Percentiles rank a stretch among this genome's conserved stretches.
Conservation (phyloP, 2,797 vertebrate genomes). For the Scarus forsteni region DNA sequence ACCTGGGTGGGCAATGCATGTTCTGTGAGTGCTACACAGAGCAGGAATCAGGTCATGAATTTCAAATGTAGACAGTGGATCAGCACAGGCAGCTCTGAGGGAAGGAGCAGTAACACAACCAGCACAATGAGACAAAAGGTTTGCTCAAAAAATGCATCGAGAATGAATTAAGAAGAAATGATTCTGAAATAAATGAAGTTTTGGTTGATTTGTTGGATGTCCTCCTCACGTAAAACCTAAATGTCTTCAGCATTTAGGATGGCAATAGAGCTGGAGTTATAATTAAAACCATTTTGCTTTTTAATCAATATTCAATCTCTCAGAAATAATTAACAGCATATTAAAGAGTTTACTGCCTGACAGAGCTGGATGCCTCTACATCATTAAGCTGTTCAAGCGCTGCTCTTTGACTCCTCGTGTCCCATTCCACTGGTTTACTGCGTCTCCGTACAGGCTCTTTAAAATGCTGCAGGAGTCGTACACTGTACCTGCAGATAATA, state of each 20-base stretch:
- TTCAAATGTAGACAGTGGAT: slow-evolving; percentile 62
- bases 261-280: slow-evolving; percentile 74
- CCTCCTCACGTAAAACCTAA: slow-evolving; percentile 66
- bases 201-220: slow-evolving; percentile 53
- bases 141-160: slow-evolving; percentile 30
- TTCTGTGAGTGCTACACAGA: slow-evolving; percentile 48
- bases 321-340: slow-evolving; percentile 87
- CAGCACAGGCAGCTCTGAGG: slow-evolving; percentile 35
- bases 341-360: slow-evolving; percentile 84
- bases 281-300: slow-evolving; percentile 85
- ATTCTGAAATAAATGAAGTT: slow-evolving; percentile 41
- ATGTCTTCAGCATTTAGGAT: slow-evolving; percentile 74
- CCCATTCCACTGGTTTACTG: slow-evolving; percentile 72
- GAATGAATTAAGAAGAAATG: slow-evolving; percentile 30
- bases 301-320: slow-evolving; percentile 87
- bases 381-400: slow-evolving; percentile 82
- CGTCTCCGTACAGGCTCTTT: slow-evolving; percentile 52
- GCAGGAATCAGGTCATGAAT: slow-evolving; percentile 66
- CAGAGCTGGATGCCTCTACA: slow-evolving; percentile 76
- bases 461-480: slow-evolving; percentile 62
- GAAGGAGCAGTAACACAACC: slow-evolving; percentile 18
- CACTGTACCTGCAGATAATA: slow-evolving; percentile 66
- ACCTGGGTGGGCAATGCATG: slow-evolving; percentile 58
- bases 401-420: slow-evolving; percentile 80
- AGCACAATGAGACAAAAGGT: slow-evolving; percentile 21